Base-by-base conservation (phyloP, 2,113 vertebrate species). In the Hipposideros armiger region DNA sequence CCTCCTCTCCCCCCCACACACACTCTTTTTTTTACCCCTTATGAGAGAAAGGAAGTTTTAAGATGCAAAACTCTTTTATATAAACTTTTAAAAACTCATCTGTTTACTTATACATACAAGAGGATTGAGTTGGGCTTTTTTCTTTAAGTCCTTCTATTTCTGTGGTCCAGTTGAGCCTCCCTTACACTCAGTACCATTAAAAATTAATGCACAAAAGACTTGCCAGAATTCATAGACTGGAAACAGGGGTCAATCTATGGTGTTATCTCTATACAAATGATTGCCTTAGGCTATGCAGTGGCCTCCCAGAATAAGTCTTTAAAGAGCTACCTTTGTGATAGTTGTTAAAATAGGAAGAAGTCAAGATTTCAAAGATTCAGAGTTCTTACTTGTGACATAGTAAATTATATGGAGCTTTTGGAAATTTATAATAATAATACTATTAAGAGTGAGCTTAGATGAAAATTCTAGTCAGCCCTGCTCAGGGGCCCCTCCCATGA, bases 401-500 rank as follows among this genome's bases (percentile, higher is more conserved):
- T 70, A 54, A 26, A 47, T 19, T 78, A 36, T 50, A 32, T 42
- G 40, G 13, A 64, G 5, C 42, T 24, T 77, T 89, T 82, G 6
- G 32, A 90, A 84, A 36, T 67, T 16, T 94, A 80, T 60, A 36
- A 22, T 64, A 94, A 58, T n/a, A 93, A 62, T 40, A 16, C 7
- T 52, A 14, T 84, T 47, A 52, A 77, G 47, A 95, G 22, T 69
- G 10, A 40, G 54, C 77, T 50, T 78, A n/a, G 52, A 50, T 30
- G 2, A 47, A 93, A 77, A 90, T 69, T 97, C 93, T 84, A 67
- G 81, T 97, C 67, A 81, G 24, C 36, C 36, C 36, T 36, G 36
- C 86, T 13, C 88, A 97, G 93, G 72, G 66, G 47, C 4, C 84
- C 19, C 77, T 74, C 87, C 90, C 84, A 80, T 95, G 88, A 96